These are phyloP conservation scores for Aphis craccivora DNA, from an alignment of 1,140 invertebrate species.

Conservation along the genomic window DNA sequence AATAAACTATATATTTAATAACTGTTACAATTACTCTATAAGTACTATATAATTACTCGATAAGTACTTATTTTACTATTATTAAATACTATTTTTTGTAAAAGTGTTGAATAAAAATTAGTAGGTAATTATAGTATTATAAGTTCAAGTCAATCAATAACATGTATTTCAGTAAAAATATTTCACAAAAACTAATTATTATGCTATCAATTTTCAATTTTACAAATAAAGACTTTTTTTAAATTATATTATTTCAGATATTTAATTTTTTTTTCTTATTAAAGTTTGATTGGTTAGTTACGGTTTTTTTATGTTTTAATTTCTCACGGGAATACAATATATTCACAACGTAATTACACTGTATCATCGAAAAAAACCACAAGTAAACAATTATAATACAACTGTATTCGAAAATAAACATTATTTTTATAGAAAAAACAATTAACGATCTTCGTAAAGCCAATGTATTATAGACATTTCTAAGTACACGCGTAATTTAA, in stretches of 20 bases:
- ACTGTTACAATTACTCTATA: not conserved
- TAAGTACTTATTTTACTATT: no score
- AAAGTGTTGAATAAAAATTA: not conserved
- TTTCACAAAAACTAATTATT: not conserved
- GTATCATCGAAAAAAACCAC: not conserved
- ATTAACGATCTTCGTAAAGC: not conserved
- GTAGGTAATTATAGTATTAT: not conserved
- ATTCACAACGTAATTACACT: not conserved
- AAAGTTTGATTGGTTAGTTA: not conserved
- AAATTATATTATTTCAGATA: not conserved
- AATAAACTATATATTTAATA: no score
- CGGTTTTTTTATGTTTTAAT: not conserved
- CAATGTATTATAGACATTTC: not conserved
- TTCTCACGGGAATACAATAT: not conserved
- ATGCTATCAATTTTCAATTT: not conserved
- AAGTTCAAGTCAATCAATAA: not conserved
- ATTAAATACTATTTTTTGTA: not conserved
- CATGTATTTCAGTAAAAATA: not conserved
- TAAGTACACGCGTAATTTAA: not conserved
- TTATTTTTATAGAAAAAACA: not conserved
- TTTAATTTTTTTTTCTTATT: conserved; percentile 15
- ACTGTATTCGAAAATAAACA: not conserved
- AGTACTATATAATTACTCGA: no score
- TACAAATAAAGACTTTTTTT: not conserved
- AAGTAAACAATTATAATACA: not conserved